Conservation (phyloP, 1,140 invertebrate genomes). For the Elymnias hypermnestra region DNA sequence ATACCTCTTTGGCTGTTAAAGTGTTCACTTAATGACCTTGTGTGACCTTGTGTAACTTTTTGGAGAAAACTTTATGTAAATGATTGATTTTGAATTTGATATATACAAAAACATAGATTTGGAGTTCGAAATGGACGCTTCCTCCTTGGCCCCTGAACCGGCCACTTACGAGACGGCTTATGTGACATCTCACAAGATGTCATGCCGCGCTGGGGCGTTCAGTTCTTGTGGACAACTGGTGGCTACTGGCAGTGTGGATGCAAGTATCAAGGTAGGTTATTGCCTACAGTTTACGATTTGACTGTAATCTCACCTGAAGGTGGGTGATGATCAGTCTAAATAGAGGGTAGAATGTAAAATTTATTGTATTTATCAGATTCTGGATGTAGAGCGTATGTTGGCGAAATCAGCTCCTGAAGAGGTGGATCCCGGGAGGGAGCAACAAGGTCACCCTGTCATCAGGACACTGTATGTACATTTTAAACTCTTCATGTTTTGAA, state of each 20-base stretch:
- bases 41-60: too few species aligned
- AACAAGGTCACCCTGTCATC: constrained; percentile 98
- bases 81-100: too few species aligned
- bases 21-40: too few species aligned
- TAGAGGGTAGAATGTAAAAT: too few species aligned
- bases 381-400: constrained; percentile 98
- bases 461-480: constrained; percentile 88
- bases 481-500: too few species aligned
- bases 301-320: too few species aligned
- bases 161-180: constrained; percentile 98
- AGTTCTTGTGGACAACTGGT: constrained; percentile 95
- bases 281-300: too few species aligned
- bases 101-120: constrained; percentile 88
- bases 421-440: constrained; percentile 85
- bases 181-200: constrained; percentile 98
- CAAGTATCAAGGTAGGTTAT: constrained; percentile 91
- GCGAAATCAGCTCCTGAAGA: constrained; percentile 94
- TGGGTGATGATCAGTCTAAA: too few species aligned
- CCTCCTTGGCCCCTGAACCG: constrained; percentile 92
- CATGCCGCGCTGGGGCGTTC: constrained; percentile 96
- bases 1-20: too few species aligned
- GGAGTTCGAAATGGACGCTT: constrained; percentile 96
- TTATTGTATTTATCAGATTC: constrained; percentile 77
- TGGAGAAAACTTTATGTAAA: too few species aligned
- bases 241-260: constrained; percentile 98